Conservation (phyloP, 2,797 vertebrate genomes). For the Liparis tanakae region DNA sequence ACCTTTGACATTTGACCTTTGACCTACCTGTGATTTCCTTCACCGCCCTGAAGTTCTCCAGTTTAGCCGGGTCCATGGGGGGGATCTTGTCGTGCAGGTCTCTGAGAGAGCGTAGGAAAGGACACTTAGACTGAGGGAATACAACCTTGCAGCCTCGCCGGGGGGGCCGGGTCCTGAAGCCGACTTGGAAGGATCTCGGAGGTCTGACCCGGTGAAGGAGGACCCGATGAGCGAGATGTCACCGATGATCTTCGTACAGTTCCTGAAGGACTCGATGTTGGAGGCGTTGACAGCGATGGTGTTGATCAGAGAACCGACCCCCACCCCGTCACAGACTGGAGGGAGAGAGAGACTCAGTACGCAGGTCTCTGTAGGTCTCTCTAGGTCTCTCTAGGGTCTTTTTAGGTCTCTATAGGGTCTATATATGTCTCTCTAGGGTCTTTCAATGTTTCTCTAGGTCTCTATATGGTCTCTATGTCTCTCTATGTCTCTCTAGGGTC, state of each 20-base stretch:
- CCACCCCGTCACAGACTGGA: constrained; percentile 88
- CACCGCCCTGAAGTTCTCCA: constrained; percentile 90
- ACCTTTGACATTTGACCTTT: background rate
- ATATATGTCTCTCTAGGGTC: too few relatives aligned
- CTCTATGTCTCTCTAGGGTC: too few relatives aligned
- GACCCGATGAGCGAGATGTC: constrained; percentile 83
- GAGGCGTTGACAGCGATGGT: constrained; percentile 90
- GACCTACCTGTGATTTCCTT: constrained; percentile 92
- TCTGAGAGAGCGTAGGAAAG: constrained; percentile 76
- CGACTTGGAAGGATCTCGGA: background rate
- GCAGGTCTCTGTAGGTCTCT: background rate
- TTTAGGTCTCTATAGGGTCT: too few relatives aligned
- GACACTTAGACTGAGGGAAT: background rate
- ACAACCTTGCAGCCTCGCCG: too few relatives aligned
- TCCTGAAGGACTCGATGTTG: constrained; percentile 92
- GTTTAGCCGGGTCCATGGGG: constrained; percentile 85
- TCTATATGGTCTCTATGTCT: too few relatives aligned
- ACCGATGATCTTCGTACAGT: constrained; percentile 93
- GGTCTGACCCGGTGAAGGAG: constrained; percentile 88
- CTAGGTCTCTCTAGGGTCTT: background rate
- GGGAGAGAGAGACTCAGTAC: background rate
- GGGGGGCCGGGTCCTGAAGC: too few relatives aligned
- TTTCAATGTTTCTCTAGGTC: too few relatives aligned
- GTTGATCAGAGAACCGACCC: constrained; percentile 81
- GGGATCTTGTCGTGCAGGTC: constrained; percentile 86